Evolutionary conservation across 2,113 vertebrate species (phyloP).

Genomic region (Nyctereutes procyonoides): DNA sequence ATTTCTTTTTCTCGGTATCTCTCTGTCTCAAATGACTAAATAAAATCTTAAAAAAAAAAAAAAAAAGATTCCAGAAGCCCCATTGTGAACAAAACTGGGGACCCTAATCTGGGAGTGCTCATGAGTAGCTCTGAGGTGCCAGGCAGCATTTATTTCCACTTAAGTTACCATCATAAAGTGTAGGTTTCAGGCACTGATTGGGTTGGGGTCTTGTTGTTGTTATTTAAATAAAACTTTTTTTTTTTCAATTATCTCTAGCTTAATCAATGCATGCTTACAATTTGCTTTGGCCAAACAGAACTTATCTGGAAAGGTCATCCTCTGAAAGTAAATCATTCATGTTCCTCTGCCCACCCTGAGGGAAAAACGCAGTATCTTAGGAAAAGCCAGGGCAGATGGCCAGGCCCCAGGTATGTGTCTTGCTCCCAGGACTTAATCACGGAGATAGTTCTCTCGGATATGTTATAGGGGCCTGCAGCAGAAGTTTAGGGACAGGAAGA

Average conservation of each 20-base stretch:
- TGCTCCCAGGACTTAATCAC: not conserved
- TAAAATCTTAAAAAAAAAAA: too few relatives aligned
- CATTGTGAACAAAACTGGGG: not conserved
- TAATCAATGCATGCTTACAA: conserved; percentile 1
- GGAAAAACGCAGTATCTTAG: not conserved
- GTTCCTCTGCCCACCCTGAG: not conserved
- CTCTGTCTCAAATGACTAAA: too few relatives aligned
- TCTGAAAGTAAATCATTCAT: not conserved
- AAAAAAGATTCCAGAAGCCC: conserved; percentile 26
- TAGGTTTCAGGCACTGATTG: not conserved
- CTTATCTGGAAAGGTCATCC: conserved; percentile 44
- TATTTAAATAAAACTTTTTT: conserved; percentile 32
- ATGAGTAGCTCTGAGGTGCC: not conserved
- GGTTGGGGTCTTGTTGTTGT: not conserved
- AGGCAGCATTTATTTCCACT: not conserved
- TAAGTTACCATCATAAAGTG: not conserved
- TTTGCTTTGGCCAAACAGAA: conserved; percentile 50
- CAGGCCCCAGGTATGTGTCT: not conserved
- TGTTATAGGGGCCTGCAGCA: not conserved
- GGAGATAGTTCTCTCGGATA: conserved; percentile 21
- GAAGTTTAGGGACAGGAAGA: not conserved
- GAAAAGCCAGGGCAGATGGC: not conserved
- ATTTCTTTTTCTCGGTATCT: too few relatives aligned
- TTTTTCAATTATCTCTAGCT: conserved; percentile 50
- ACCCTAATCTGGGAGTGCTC: not conserved